Conservation (phyloP, 2,797 vertebrate species). For the Esox lucius region DNA sequence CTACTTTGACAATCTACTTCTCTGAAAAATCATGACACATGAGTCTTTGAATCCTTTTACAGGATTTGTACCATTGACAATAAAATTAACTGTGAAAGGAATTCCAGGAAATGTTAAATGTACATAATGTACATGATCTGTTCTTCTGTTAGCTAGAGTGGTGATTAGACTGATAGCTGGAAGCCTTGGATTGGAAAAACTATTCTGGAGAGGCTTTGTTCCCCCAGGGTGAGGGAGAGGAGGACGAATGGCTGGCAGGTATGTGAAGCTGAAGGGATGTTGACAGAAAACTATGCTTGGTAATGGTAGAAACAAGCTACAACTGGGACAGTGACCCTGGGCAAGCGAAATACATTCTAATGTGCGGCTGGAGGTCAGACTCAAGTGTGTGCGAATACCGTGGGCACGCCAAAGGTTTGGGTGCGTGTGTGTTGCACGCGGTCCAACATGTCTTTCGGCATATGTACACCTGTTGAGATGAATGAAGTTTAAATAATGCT, state of each 20-base stretch:
- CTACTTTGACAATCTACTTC: too few relatives aligned
- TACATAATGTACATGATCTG: slow-evolving; percentile 12
- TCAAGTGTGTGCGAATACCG: too few relatives aligned
- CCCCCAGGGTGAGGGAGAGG: slow-evolving; percentile 7
- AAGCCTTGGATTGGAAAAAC: slow-evolving; percentile 48
- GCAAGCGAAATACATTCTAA: background rate
- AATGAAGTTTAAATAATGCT: too few relatives aligned
- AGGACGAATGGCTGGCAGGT: slow-evolving; percentile 43
- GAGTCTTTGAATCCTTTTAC: too few relatives aligned
- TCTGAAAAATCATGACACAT: background rate
- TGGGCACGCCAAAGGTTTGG: too few relatives aligned
- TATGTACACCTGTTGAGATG: too few relatives aligned
- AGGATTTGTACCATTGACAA: too few relatives aligned
- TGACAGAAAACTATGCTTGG: slow-evolving; percentile 54
- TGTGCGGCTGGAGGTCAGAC: too few relatives aligned
- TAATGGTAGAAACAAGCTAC: slow-evolving; percentile 25
- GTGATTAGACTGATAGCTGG: slow-evolving; percentile 33
- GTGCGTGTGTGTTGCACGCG: too few relatives aligned
- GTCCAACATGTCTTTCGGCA: too few relatives aligned
- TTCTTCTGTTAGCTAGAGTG: slow-evolving; percentile 23
- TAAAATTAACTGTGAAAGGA: too few relatives aligned
- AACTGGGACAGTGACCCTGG: slow-evolving; percentile 19
- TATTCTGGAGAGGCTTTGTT: slow-evolving; percentile 42
- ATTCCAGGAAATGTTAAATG: too few relatives aligned
- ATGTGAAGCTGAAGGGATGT: slow-evolving; percentile 40